phyloP scores from a whole-genome alignment of 1,140 invertebrate species.

The Thereuonema tuberculata region DNA sequence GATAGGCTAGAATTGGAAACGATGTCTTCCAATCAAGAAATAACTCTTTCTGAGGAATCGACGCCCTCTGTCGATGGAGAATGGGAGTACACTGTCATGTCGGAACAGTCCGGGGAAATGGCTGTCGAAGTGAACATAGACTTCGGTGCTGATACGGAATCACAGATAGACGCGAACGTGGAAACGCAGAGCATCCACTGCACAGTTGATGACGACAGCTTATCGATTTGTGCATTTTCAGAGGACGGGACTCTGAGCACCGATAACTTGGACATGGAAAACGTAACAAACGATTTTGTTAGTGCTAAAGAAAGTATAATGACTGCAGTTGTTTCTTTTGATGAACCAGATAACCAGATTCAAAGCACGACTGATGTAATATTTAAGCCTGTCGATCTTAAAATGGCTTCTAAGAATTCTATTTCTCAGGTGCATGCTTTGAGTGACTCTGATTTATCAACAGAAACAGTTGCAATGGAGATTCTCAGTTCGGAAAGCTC shows the following conservation, averaged over 20 bases:
- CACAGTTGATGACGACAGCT: conserved; percentile 10
- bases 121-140: background rate
- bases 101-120: background rate
- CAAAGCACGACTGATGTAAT: too few species aligned
- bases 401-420: too few species aligned
- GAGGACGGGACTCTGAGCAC: background rate
- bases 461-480: too few species aligned
- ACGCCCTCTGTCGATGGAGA: too few species aligned
- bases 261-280: background rate
- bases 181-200: conserved; percentile 4
- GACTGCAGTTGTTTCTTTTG: too few species aligned
- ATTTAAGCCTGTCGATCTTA: too few species aligned
- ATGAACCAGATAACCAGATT: too few species aligned
- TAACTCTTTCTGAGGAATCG: background rate
- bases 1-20: background rate
- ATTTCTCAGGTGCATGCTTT: too few species aligned
- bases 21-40: background rate
- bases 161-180: background rate
- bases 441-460: too few species aligned
- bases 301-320: background rate
- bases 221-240: conserved; percentile 21
- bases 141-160: background rate
- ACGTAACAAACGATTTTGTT: background rate
- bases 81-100: background rate
- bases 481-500: too few species aligned